Conservation (phyloP, 53 echinoderm and acorn worm species). For the Henricia sp. region DNA sequence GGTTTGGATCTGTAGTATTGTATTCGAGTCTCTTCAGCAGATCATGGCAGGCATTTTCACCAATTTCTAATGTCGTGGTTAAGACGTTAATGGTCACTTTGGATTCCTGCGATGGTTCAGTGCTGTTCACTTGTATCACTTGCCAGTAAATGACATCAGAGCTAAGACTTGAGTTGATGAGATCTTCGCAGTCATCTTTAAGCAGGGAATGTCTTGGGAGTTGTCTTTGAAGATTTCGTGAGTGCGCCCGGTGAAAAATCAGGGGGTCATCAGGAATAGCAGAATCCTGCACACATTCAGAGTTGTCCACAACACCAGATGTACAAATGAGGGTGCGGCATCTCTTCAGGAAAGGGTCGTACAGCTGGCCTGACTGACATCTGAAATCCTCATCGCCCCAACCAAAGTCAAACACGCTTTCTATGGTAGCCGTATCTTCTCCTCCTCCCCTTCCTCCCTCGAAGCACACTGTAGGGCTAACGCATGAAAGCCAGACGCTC, state of each 20-base stretch:
- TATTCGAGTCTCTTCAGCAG: not conserved
- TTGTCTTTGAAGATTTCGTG: not conserved
- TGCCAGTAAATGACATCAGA: not conserved
- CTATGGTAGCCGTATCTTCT: constrained; percentile 20
- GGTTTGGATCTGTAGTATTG: too few relatives aligned
- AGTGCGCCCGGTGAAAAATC: too few relatives aligned
- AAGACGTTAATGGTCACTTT: not conserved
- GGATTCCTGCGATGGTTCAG: not conserved
- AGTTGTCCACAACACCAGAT: not conserved
- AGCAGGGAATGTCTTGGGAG: not conserved
- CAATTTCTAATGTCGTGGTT: not conserved
- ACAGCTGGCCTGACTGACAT: constrained; percentile 47
- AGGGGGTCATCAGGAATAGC: too few relatives aligned
- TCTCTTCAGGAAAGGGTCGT: constrained; percentile 56
- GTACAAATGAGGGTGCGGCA: constrained; percentile 29
- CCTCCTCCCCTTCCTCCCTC: too few relatives aligned
- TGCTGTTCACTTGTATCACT: not conserved
- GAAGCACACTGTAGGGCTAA: not conserved
- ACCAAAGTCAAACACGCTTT: constrained; percentile 51
- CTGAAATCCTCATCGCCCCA: constrained; percentile 12
- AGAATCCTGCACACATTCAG: not conserved
- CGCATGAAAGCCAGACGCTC: not conserved
- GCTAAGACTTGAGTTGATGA: not conserved
- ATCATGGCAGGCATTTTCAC: not conserved
- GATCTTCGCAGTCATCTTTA: not conserved